These are phyloP conservation scores for Pimpla rufipes DNA, from an alignment of 2,888 invertebrate genomes.

Conservation along the genomic window DNA sequence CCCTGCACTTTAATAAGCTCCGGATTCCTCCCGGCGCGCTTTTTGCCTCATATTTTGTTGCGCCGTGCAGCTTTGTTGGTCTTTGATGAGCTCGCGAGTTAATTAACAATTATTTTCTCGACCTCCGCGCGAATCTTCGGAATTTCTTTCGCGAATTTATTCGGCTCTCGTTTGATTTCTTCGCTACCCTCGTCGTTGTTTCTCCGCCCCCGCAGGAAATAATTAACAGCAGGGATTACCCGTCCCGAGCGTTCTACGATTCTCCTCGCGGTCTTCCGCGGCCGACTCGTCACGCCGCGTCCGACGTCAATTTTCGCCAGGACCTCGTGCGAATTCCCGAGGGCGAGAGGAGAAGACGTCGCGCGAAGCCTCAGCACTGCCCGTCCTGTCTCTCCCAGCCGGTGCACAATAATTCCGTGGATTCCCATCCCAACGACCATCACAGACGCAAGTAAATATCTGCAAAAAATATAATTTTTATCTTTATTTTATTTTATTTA, in stretches of 20 bases:
- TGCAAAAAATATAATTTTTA: constrained; percentile 54
- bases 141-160: background rate
- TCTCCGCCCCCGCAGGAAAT: background rate
- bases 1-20: too few species aligned
- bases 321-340: constrained; percentile 45
- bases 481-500: background rate
- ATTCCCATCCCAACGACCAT: constrained; percentile 40
- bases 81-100: too few species aligned
- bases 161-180: background rate
- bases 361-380: constrained; percentile 69
- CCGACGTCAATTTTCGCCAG: constrained; percentile 48
- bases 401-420: constrained; percentile 45
- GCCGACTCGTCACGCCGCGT: constrained; percentile 46
- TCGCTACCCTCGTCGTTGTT: background rate
- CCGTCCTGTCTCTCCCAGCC: constrained; percentile 72
- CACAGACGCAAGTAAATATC: constrained; percentile 52
- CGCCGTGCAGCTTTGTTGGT: too few species aligned
- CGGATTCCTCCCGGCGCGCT: too few species aligned
- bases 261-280: constrained; percentile 8
- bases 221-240: constrained; percentile 4
- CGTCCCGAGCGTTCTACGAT: constrained; percentile 19
- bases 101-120: too few species aligned
- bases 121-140: too few species aligned
- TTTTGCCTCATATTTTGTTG: too few species aligned
- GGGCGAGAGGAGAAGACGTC: constrained; percentile 49